Evolutionary conservation across 2,113 vertebrate genomes (phyloP).

Genomic region (Nyctereutes procyonoides): DNA sequence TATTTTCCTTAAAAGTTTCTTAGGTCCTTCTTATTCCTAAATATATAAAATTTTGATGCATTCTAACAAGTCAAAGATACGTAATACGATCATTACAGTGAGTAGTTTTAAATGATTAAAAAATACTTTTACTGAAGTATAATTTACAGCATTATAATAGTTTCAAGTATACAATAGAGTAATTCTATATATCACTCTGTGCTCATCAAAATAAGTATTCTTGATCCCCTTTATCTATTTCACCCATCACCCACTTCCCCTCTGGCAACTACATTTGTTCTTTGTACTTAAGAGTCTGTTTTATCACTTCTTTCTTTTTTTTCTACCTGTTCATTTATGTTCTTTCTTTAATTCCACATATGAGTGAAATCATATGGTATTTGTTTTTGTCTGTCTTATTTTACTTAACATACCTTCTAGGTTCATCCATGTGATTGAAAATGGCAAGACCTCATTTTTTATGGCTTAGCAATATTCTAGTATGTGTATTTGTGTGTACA

Average conservation of each 20-base stretch:
- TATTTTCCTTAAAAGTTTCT: neutral
- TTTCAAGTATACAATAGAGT: neutral
- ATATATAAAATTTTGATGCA: neutral
- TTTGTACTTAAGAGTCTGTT: neutral
- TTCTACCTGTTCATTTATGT: neutral
- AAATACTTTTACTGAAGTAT: neutral
- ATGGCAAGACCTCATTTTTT: neutral
- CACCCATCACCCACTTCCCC: neutral
- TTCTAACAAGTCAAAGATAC: neutral
- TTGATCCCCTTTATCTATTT: neutral
- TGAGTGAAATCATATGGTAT: neutral
- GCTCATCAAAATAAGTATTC: neutral
- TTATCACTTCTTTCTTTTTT: neutral
- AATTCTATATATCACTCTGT: neutral
- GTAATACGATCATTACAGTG: neutral
- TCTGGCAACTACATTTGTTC: neutral
- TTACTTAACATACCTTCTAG: neutral
- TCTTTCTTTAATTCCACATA: neutral
- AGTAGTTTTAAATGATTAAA: neutral
- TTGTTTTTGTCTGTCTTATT: neutral
- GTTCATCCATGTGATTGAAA: neutral
- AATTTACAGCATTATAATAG: neutral
- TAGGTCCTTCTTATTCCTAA: neutral
- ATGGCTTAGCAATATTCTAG: neutral
- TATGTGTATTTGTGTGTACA: neutral